Percentiles rank a stretch among this genome's conserved stretches.
Conservation (phyloP, 2,888 invertebrate genomes). For the Lydus trimaculatus region DNA sequence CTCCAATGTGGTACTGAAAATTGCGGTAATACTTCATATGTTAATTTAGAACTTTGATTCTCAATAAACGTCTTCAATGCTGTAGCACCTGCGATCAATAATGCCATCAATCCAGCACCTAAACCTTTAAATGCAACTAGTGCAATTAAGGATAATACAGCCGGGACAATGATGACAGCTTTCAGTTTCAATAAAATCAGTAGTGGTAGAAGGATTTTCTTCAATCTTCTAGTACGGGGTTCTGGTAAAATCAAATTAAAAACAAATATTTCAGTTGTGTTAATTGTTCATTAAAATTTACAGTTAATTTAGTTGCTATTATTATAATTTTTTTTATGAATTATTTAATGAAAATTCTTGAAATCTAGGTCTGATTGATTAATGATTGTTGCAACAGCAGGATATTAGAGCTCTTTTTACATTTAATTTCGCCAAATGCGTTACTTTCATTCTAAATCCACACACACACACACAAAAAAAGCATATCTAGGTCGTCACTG, state of each 20-base stretch:
- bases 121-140: conserved; percentile 72
- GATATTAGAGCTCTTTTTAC: not conserved
- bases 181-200: conserved; percentile 70
- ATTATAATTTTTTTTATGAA: no score
- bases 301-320: no score
- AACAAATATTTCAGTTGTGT: no score
- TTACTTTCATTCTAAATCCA: not conserved
- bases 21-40: conserved; percentile 56
- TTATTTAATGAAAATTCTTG: not conserved
- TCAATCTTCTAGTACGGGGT: conserved; percentile 67
- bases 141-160: conserved; percentile 67
- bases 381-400: not conserved
- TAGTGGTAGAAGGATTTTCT: conserved; percentile 69
- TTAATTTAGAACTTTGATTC: conserved; percentile 44
- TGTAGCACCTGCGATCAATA: conserved; percentile 65
- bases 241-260: conserved; percentile 54
- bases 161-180: conserved; percentile 67
- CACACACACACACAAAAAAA: not conserved
- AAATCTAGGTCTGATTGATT: not conserved
- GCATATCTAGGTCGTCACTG: not conserved
- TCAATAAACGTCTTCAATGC: conserved; percentile 55
- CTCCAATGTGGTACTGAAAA: conserved; percentile 53
- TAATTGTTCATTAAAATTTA: no score
- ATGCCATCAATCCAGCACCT: conserved; percentile 68
- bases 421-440: no score